Percentiles rank a stretch among this genome's conserved stretches.
phyloP scores from a whole-genome alignment of 2,888 invertebrate genomes.

The Noctuana brunneofusca region DNA sequence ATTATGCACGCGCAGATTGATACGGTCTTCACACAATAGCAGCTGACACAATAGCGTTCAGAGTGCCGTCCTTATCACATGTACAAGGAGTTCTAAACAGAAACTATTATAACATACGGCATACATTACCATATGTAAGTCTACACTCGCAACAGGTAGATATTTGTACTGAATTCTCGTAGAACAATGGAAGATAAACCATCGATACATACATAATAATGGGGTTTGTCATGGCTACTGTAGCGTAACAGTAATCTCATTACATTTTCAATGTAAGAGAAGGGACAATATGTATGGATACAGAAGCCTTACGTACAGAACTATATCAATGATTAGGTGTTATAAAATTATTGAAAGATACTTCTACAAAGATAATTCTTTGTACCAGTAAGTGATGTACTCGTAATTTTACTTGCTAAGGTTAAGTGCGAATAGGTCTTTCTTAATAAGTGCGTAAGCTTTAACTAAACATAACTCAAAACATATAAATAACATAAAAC shows the following conservation, averaged over 20 bases:
- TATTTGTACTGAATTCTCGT: conserved; percentile 38
- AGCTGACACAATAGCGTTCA: conserved; percentile 39
- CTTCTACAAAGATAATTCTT: no score
- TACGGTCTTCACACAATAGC: conserved; percentile 40
- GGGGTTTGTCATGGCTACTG: conserved; percentile 37
- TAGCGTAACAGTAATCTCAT: conserved; percentile 36
- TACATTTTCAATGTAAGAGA: conserved; percentile 9
- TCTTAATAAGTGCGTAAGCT: no score
- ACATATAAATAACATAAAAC: no score
- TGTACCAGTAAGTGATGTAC: no score
- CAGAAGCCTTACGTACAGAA: no score
- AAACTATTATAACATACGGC: conserved; percentile 33
- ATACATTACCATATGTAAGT: conserved; percentile 29
- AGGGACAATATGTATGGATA: not conserved
- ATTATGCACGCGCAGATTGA: conserved; percentile 54
- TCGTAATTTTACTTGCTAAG: no score
- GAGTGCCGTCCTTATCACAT: conserved; percentile 25
- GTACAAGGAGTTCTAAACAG: conserved; percentile 20
- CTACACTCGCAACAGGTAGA: conserved; percentile 36
- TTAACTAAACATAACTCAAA: no score
- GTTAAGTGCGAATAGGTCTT: no score
- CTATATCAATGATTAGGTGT: no score
- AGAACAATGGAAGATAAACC: conserved; percentile 52
- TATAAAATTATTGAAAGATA: no score
- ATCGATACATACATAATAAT: conserved; percentile 46